Conservation (phyloP, 2,797 vertebrate genomes). For the Emydoidea blandingii region DNA sequence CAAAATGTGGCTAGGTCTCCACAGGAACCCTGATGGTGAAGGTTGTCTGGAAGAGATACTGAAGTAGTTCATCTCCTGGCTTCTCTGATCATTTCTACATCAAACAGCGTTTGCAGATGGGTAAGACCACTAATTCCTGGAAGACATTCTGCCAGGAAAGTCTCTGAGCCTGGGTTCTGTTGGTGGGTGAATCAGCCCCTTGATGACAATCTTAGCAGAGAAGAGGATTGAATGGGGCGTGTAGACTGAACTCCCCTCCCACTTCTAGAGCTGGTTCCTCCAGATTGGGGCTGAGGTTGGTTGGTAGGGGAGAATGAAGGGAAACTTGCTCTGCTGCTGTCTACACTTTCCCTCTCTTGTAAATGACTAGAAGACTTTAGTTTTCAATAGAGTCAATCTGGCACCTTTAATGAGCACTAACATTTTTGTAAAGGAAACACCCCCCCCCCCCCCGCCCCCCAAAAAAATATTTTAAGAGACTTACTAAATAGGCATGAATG, state of each 20-base stretch:
- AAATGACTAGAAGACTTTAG: not conserved
- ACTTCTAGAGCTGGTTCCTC: not conserved
- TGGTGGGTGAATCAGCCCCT: not conserved
- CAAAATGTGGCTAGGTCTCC: not conserved
- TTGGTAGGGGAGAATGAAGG: not conserved
- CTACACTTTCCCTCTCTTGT: not conserved
- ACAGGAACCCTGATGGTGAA: not conserved
- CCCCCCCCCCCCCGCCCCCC: accelerated
- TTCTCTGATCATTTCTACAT: not conserved
- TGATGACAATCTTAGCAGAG: not conserved
- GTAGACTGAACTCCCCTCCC: not conserved
- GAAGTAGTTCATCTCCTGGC: not conserved
- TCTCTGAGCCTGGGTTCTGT: accelerated
- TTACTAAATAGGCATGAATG: not conserved
- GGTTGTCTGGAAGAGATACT: not conserved
- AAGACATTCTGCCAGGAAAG: not conserved
- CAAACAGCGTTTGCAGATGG: not conserved
- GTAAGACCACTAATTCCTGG: not conserved
- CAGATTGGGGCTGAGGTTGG: not conserved
- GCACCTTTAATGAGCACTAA: not conserved
- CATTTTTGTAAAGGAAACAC: not conserved
- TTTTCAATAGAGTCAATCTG: not conserved
- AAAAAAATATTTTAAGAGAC: not conserved
- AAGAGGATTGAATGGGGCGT: not conserved
- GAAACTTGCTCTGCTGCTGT: not conserved